These are phyloP conservation scores for Centruroides vittatus DNA, from an alignment of 1,140 invertebrate species.

Conservation along the genomic window DNA sequence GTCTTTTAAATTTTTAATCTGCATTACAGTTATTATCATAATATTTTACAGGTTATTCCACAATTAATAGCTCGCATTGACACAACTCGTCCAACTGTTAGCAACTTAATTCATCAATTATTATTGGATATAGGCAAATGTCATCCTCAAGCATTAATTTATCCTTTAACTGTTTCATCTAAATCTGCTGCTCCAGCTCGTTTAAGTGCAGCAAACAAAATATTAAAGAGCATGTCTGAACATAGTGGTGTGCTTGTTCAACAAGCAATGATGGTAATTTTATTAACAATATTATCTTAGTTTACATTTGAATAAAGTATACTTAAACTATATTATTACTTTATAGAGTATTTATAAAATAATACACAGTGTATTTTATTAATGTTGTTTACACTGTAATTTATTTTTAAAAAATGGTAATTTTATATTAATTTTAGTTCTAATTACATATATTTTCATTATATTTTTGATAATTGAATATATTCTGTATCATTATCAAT, in stretches of 20 bases:
- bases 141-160: slow-evolving; percentile 81
- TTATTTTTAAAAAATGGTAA: too few species aligned
- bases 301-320: too few species aligned
- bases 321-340: too few species aligned
- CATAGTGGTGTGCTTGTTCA: slow-evolving; percentile 81
- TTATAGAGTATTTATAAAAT: too few species aligned
- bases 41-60: slow-evolving; percentile 61
- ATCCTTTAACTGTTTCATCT: slow-evolving; percentile 91
- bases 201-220: slow-evolving; percentile 82
- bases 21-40: neutral
- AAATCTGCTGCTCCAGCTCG: slow-evolving; percentile 77
- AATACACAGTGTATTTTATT: too few species aligned
- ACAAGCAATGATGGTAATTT: slow-evolving; percentile 63
- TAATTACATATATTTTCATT: too few species aligned
- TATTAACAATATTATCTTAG: too few species aligned
- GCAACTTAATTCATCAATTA: slow-evolving; percentile 78
- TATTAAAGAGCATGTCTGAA: slow-evolving; percentile 89
- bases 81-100: slow-evolving; percentile 71
- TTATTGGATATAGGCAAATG: slow-evolving; percentile 79
- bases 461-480: too few species aligned
- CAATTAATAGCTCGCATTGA: slow-evolving; percentile 97
- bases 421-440: too few species aligned
- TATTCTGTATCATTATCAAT: too few species aligned
- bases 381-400: too few species aligned
- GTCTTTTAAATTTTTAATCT: too few species aligned